A percentile compares a stretch with the other conserved stretches of the same genome.
phyloP scores from a whole-genome alignment of 2,797 vertebrate species.

The Sebastes matsubarae region DNA sequence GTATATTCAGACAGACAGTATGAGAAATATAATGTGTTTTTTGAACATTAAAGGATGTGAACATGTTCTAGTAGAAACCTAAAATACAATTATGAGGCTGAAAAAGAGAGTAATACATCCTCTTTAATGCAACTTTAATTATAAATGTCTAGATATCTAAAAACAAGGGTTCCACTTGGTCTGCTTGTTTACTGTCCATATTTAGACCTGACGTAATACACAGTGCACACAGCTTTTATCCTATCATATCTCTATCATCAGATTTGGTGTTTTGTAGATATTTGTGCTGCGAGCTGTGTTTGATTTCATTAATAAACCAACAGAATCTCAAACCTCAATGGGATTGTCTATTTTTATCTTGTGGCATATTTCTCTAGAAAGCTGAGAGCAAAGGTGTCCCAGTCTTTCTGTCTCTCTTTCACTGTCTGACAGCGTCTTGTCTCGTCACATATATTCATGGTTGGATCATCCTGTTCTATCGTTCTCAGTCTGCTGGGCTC shows the following conservation, averaged over 20 bases:
- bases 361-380: slow-evolving; percentile 48
- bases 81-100: neutral
- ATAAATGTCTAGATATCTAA: neutral
- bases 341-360: slow-evolving; percentile 52
- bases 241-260: slow-evolving; percentile 13
- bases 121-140: neutral
- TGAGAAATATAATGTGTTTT: neutral
- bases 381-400: slow-evolving; percentile 46
- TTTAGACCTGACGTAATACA: slow-evolving; percentile 20
- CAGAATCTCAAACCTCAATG: slow-evolving; percentile 36
- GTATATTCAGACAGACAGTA: neutral
- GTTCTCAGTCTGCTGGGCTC: slow-evolving; percentile 61
- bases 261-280: slow-evolving; percentile 42
- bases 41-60: neutral
- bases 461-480: slow-evolving; percentile 51
- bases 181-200: slow-evolving; percentile 7
- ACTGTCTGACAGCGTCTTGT: slow-evolving; percentile 54
- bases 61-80: neutral
- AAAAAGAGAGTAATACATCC: neutral
- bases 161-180: neutral
- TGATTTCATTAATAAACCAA: slow-evolving; percentile 61
- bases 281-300: slow-evolving; percentile 37
- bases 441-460: slow-evolving; percentile 60
- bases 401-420: slow-evolving; percentile 31
- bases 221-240: slow-evolving; percentile 1